Base-by-base conservation (phyloP, 2,113 vertebrate genomes). In the Chionodraco myersi region DNA sequence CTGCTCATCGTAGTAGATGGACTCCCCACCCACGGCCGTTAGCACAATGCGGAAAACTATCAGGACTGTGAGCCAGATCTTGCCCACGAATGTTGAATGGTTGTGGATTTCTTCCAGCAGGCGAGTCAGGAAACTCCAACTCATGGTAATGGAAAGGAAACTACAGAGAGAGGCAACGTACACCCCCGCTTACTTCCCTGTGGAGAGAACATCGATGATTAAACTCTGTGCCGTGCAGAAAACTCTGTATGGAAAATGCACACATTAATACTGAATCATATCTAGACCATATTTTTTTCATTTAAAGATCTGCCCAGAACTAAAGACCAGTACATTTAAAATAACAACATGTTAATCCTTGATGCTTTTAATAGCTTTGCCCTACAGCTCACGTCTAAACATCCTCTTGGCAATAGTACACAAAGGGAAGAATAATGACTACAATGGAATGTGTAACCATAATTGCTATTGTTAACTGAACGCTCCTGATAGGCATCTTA, bases 31-130 rank as follows among this genome's bases (percentile, higher is more conserved):
- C 1, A 99, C 97, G 0, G 96, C 98, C 0, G 97, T 99, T 0
- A 99, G 95, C 16, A 99, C 96, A 0, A 99, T 99, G 54, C 97
- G 96, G 83, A 99, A 99, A 3, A 99, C 96, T 1, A 99, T 96
- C 69, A 99, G 84, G 8, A 96, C 95, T 0, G 97, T 97, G 87
- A 99, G 94, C 97, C 98, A 99, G 89, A 99, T 96, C 89, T 99
- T 99, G 74, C 98, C 97, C 69, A 99, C 97, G 23, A 99, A 99
- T 0, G 98, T 99, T 5, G 97, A 99, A 61, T 99, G 98, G 82
- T 99, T 97, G 95, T 99, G 97, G 91, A 98, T 98, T 92, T 99
- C 98, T 88, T 99, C 97, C 83, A 99, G 92, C 75, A 99, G 94
- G 3, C 96, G 97, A 7, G 97, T 99, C 92, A 99, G 94, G 88